Evolutionary conservation across 2,797 vertebrate genomes (phyloP).

Genomic region (Gouania willdenowi): DNA sequence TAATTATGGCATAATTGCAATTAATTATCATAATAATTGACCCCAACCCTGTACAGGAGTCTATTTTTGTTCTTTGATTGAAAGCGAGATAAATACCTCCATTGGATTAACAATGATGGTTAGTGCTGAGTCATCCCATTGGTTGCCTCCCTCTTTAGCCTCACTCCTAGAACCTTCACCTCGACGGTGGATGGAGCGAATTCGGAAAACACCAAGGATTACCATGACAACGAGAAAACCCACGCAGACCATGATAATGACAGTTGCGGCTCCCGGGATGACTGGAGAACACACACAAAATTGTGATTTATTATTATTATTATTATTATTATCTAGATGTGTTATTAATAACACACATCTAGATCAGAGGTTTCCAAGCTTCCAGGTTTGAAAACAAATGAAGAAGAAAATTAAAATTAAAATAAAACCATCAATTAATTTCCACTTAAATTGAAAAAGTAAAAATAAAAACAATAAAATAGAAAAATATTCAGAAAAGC

Average conservation of each 20-base stretch:
- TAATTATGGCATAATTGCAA: too few relatives aligned
- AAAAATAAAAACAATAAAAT: too few relatives aligned
- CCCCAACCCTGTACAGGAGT: too few relatives aligned
- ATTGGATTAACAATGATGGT: slow-evolving; percentile 98
- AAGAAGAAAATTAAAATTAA: too few relatives aligned
- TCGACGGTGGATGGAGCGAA: slow-evolving; percentile 91
- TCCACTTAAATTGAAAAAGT: too few relatives aligned
- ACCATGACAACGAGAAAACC: slow-evolving; percentile 97
- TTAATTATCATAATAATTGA: too few relatives aligned
- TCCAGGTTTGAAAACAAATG: too few relatives aligned
- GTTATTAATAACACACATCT: too few relatives aligned
- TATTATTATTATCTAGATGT: too few relatives aligned
- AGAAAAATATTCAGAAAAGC: too few relatives aligned
- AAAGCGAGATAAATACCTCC: slow-evolving; percentile 90
- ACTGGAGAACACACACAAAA: slow-evolving; percentile 63
- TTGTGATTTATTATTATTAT: not conserved
- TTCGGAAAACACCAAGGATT: slow-evolving; percentile 91
- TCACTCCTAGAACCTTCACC: slow-evolving; percentile 71
- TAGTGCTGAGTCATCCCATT: slow-evolving; percentile 97
- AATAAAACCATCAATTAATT: too few relatives aligned
- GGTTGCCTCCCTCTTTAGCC: slow-evolving; percentile 82
- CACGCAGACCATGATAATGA: slow-evolving; percentile 97
- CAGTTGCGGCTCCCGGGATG: slow-evolving; percentile 92
- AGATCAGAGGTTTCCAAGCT: too few relatives aligned
- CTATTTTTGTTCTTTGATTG: not conserved